These are phyloP conservation scores for Archips xylosteana DNA, from an alignment of 2,888 invertebrate species.

Conservation along the genomic window DNA sequence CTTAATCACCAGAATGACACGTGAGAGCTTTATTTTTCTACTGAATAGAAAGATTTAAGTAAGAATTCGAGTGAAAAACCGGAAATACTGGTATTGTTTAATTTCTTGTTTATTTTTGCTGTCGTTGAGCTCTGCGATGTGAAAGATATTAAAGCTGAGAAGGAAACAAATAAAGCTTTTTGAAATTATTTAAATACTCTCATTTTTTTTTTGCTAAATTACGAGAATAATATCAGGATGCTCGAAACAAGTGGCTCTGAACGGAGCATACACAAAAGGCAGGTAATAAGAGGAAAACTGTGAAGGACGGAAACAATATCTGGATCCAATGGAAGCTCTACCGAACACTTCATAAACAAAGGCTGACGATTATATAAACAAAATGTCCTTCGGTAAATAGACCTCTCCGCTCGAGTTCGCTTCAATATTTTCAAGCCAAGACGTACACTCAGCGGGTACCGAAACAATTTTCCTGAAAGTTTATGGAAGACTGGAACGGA, in stretches of 20 bases:
- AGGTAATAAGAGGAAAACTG: slow-evolving; percentile 32
- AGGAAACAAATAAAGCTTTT: neutral
- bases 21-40: neutral
- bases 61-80: neutral
- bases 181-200: neutral
- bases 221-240: neutral
- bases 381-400: slow-evolving; percentile 19
- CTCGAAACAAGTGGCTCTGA: slow-evolving; percentile 21
- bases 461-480: slow-evolving; percentile 3
- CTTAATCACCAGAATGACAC: neutral
- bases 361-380: slow-evolving; percentile 32
- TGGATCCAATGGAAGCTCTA: slow-evolving; percentile 29
- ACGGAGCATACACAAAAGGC: slow-evolving; percentile 21
- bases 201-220: neutral
- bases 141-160: slow-evolving; percentile 6
- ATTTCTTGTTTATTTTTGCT: neutral
- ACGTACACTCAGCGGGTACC: slow-evolving; percentile 7
- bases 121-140: neutral
- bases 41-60: neutral
- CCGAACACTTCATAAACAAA: slow-evolving; percentile 39
- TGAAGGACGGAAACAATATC: slow-evolving; percentile 35
- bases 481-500: neutral
- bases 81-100: neutral
- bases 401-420: slow-evolving; percentile 16
- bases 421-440: slow-evolving; percentile 30